Evolutionary conservation across 2,113 vertebrate species (phyloP).

Genomic region (Gila orcuttii): DNA sequence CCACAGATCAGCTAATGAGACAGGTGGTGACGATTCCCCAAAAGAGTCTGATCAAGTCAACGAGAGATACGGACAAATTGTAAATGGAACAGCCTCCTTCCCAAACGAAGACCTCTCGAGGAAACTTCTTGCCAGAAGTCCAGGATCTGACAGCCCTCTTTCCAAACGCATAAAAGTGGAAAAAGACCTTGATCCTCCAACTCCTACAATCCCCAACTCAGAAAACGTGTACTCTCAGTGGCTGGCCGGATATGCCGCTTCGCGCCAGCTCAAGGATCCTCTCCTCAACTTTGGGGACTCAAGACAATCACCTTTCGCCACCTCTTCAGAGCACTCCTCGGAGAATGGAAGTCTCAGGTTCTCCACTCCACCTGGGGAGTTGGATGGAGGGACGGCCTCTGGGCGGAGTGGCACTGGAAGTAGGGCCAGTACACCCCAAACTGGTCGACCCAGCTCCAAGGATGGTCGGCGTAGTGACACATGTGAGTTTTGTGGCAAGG

Average conservation of each 20-base stretch:
- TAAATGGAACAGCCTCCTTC: constrained; percentile 89
- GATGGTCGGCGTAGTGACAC: constrained; percentile 98
- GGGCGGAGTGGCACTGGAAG: constrained; percentile 94
- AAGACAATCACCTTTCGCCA: constrained; percentile 98
- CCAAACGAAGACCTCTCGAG: constrained; percentile 87
- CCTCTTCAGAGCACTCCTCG: constrained; percentile 95
- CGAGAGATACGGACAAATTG: constrained; percentile 72
- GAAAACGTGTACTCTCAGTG: constrained; percentile 99
- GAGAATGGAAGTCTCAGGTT: constrained; percentile 98
- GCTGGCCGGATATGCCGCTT: constrained; percentile 95
- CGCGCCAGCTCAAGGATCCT: constrained; percentile 96
- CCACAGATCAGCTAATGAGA: constrained; percentile 63
- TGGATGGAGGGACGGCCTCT: constrained; percentile 89
- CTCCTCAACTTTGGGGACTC: constrained; percentile 95
- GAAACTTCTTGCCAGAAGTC: constrained; percentile 92
- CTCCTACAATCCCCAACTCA: constrained; percentile 90
- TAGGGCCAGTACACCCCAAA: constrained; percentile 65
- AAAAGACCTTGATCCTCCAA: constrained; percentile 93
- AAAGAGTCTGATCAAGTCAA: constrained; percentile 88
- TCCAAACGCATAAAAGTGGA: constrained; percentile 98
- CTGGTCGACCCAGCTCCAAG: constrained; percentile 92
- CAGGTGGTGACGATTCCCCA: constrained; percentile 83
- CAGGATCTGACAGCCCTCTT: constrained; percentile 90
- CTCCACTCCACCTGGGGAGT: constrained; percentile 94
- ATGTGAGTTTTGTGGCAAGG: constrained; percentile 98